Evolutionary conservation across 2,888 invertebrate genomes (phyloP).

Genomic region (Leptothorax acervorum): DNA sequence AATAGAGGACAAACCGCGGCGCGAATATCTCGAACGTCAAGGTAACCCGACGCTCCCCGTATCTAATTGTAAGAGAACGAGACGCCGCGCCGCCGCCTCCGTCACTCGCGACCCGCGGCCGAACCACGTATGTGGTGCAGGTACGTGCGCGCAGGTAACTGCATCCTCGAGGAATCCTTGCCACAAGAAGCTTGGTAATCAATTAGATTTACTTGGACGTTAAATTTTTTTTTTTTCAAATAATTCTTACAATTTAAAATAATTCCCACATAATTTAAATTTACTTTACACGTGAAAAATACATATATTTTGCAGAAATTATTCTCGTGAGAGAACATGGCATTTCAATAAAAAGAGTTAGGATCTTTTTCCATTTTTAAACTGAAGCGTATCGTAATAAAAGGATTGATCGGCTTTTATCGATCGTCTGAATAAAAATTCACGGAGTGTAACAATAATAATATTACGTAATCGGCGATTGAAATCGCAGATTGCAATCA

Average conservation of each 20-base stretch:
- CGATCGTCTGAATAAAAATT: constrained; percentile 5
- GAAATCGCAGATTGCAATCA: background rate
- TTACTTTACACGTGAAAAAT: background rate
- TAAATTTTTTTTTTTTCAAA: background rate
- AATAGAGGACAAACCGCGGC: constrained; percentile 67
- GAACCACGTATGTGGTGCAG: background rate
- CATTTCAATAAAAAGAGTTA: background rate
- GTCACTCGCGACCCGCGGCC: constrained; percentile 11
- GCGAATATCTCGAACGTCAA: constrained; percentile 70
- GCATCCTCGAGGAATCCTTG: constrained; percentile 1
- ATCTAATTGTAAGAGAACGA: constrained; percentile 39
- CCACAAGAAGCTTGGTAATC: background rate
- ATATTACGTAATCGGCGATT: background rate
- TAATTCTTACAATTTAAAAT: constrained; percentile 6
- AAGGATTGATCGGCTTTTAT: background rate
- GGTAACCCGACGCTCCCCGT: constrained; percentile 64
- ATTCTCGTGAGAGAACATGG: too few species aligned
- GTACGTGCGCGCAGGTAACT: constrained; percentile 14
- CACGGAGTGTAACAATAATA: background rate
- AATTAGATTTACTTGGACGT: background rate
- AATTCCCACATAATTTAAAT: background rate
- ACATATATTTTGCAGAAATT: background rate
- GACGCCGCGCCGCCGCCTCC: constrained; percentile 45
- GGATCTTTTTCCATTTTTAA: background rate
- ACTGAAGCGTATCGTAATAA: background rate